phyloP scores from a whole-genome alignment of 2,113 vertebrate genomes.

The Colinus virginianus region DNA sequence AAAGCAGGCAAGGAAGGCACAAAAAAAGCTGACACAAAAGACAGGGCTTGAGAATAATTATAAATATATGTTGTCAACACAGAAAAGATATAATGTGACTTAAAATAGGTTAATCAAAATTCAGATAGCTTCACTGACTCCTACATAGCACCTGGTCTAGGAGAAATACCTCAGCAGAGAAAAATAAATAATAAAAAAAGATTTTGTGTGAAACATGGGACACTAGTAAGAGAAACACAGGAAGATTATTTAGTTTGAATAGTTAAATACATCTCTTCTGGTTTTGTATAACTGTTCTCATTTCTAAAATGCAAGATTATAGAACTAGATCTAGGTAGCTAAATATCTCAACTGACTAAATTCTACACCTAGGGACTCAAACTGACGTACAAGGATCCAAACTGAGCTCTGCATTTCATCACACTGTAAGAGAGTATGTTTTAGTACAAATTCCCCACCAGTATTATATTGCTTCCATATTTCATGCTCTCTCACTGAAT shows the following conservation, averaged over 20 bases:
- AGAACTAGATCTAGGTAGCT: background rate
- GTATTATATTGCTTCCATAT: background rate
- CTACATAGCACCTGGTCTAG: background rate
- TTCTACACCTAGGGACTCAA: background rate
- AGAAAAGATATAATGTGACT: background rate
- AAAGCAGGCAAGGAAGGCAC: background rate
- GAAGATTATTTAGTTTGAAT: background rate
- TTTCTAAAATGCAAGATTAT: background rate
- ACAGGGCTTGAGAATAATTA: background rate
- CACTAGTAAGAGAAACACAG: background rate
- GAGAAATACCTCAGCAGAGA: background rate
- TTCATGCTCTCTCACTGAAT: background rate
- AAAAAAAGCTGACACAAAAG: background rate
- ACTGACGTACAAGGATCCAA: background rate
- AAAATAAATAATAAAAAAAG: background rate
- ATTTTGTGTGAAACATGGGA: accelerated
- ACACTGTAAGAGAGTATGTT: background rate
- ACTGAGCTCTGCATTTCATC: background rate
- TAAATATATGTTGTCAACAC: background rate
- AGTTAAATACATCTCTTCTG: background rate
- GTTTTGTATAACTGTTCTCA: accelerated
- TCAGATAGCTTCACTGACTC: background rate
- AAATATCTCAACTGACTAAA: background rate
- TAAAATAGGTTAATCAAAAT: background rate
- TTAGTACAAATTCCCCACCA: background rate